phyloP scores from a whole-genome alignment of 2,797 vertebrate genomes.

The Emydoidea blandingii region DNA sequence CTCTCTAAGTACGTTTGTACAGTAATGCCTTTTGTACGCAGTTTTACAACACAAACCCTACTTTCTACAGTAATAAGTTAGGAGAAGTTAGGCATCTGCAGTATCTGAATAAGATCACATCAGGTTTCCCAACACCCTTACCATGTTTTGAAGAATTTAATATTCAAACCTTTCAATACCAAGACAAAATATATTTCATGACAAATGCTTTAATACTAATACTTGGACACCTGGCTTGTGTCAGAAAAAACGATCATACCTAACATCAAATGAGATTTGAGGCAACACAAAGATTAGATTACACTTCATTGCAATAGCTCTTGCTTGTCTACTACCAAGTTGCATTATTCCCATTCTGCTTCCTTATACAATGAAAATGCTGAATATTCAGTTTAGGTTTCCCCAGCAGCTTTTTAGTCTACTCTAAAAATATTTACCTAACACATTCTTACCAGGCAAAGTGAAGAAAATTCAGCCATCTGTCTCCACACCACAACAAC shows the following conservation, averaged over 20 bases:
- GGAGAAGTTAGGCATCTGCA: constrained; percentile 60
- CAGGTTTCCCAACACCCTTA: constrained; percentile 55
- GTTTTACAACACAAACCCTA: constrained; percentile 43
- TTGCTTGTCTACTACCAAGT: constrained; percentile 65
- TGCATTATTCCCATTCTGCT: constrained; percentile 69
- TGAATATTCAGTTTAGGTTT: constrained; percentile 75
- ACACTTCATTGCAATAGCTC: constrained; percentile 64
- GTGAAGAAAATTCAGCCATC: constrained; percentile 75
- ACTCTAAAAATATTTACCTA: constrained; percentile 71
- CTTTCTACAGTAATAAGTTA: constrained; percentile 22
- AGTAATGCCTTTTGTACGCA: constrained; percentile 19
- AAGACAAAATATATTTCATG: constrained; percentile 31
- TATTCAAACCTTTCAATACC: constrained; percentile 41
- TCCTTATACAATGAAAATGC: constrained; percentile 69
- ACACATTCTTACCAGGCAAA: constrained; percentile 74
- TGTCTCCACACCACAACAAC: constrained; percentile 68
- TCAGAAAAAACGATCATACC: constrained; percentile 52
- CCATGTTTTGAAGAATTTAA: constrained; percentile 57
- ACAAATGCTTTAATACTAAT: constrained; percentile 29
- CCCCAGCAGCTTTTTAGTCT: constrained; percentile 73
- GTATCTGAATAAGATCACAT: constrained; percentile 35
- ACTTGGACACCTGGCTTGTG: constrained; percentile 53
- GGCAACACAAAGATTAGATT: constrained; percentile 70
- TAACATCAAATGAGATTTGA: constrained; percentile 66
- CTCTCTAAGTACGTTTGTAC: constrained; percentile 33